Conservation (phyloP, 2,113 vertebrate species). For the Tragelaphus scriptus region DNA sequence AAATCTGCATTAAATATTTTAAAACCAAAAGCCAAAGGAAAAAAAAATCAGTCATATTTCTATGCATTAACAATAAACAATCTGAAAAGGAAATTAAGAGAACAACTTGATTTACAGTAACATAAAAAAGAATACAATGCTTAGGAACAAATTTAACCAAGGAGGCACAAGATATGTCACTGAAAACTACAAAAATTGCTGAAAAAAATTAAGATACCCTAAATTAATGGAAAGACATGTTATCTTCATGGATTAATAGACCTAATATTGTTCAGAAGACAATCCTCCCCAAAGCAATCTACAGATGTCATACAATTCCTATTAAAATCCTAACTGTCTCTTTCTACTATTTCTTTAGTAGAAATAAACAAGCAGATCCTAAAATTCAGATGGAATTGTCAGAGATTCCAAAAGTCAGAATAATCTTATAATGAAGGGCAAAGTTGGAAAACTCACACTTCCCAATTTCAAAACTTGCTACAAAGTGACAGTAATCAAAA, state of each 20-base stretch:
- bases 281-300: neutral
- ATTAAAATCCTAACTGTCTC: neutral
- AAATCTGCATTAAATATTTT: neutral
- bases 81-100: neutral
- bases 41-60: neutral
- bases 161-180: neutral
- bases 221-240: neutral
- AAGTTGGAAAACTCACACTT: neutral
- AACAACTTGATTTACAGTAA: neutral
- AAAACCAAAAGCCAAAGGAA: neutral
- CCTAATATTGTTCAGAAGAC: neutral
- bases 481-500: neutral
- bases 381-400: neutral
- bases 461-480: neutral
- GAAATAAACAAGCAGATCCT: neutral
- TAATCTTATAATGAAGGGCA: neutral
- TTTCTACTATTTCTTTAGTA: neutral
- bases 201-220: neutral
- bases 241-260: neutral
- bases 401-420: neutral
- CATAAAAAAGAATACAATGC: neutral
- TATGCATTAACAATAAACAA: neutral
- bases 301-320: neutral
- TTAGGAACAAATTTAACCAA: constrained; percentile 38
- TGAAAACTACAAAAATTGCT: neutral